Evolutionary conservation across 2,888 invertebrate species (phyloP), one percentile per base, ranked within the genome.

Genomic region (Drosophila birchii): DNA sequence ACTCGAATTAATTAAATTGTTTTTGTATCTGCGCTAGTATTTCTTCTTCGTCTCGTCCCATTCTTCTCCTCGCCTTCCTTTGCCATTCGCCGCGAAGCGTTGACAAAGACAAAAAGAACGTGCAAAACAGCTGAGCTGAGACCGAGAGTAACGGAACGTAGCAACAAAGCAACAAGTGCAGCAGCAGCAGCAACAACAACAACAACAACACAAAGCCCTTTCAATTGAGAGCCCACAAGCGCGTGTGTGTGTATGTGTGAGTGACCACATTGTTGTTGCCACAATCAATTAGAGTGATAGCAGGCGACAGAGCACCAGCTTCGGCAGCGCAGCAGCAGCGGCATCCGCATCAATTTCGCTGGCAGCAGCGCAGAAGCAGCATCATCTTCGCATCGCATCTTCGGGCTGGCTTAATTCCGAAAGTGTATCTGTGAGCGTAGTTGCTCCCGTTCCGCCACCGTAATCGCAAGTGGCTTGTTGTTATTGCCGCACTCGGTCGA

Each of bases 111-210:
- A 68, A 55, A 47, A 57, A 86, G 86, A 80, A 77, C 80, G 80
- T 88, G 88, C 70, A 74, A 80, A 84, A 88, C 88, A 84, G 88
- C 88, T 86, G 88, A 72, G 71, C 88, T 86, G 88, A 72, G 74
- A 53, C 51, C 4, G 64, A 57, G 76, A 64, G 69, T 61, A 77
- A 62, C 61, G 61, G 67, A 77, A 69, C 49, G 63, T 66, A 49
- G 54, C 20, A 64, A 55, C 38, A 53, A 61, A 73, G 70, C 72
- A 76, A 75, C 70, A 77, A 78, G 63, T 68, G 62, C 76, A 75
- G 62, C 44, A 70, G 36, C 59, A 60, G 29, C 26, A 76, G 62
- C 44, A 70, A 29, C 59, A 60, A 23, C 26, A 76, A 39, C n/a
- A 73, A 61, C 62, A 61, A 59, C 55, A 72, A 51, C 20, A 70